Evolutionary conservation across 2,888 invertebrate genomes (phyloP).

Genomic region (Hypomecis atomaria): DNA sequence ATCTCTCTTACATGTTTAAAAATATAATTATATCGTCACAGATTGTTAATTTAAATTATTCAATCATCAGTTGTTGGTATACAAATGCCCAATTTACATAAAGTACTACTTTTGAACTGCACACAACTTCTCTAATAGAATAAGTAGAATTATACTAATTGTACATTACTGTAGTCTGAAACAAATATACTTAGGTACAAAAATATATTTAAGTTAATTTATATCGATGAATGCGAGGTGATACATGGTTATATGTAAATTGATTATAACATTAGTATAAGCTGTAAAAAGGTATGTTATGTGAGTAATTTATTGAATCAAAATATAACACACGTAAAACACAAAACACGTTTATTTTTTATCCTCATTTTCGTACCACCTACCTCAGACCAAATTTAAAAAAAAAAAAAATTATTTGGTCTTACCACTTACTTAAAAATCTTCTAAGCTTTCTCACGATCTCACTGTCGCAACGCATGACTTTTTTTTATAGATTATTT

Average conservation of each 20-base stretch:
- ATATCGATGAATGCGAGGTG: conserved; percentile 60
- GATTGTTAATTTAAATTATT: conserved; percentile 23
- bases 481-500: too few relatives aligned
- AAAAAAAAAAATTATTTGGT: too few relatives aligned
- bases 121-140: conserved; percentile 21
- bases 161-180: conserved; percentile 62
- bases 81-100: conserved; percentile 23
- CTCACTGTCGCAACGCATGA: too few relatives aligned
- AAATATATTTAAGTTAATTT: conserved; percentile 72
- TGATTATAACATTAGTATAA: conserved; percentile 71
- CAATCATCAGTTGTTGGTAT: conserved; percentile 13
- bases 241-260: conserved; percentile 76
- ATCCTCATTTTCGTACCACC: too few relatives aligned
- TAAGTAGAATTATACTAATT: conserved; percentile 30
- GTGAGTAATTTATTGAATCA: conserved; percentile 83
- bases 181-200: conserved; percentile 76
- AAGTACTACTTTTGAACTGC: conserved; percentile 18
- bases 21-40: conserved; percentile 6
- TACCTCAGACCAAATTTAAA: too few relatives aligned
- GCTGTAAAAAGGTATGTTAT: conserved; percentile 81
- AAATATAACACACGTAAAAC: conserved; percentile 79
- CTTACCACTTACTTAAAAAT: too few relatives aligned
- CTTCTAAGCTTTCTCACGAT: too few relatives aligned
- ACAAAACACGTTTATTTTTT: conserved; percentile 44
- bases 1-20: conserved; percentile 8